Base-by-base conservation (phyloP, 2,888 invertebrate species). In the Lasiommata megera region DNA sequence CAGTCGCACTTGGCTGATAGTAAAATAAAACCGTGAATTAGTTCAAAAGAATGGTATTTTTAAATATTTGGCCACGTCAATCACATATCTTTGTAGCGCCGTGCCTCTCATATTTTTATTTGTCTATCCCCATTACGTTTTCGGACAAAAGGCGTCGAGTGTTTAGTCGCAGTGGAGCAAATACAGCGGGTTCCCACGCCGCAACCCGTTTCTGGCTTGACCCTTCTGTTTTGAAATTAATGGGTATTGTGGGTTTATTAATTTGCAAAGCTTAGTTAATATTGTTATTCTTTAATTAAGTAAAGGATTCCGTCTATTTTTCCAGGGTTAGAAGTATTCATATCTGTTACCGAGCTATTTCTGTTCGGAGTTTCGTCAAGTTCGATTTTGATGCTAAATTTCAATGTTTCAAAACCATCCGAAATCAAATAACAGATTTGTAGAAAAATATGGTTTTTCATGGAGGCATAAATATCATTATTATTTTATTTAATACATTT, bases 51-150 rank as follows among this genome's bases (percentile, higher is more conserved):
- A 31, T 11, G 12, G n/a, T 57, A 38, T 51, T 52, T 58, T 55
- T 58, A 38, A 58, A 36, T 58, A 61, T 61, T 61, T 55, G 46
- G 12, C 46, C 34, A 47, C 51, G 61, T 58, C 58, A 58, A 55
- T 38, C 53, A 61, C 23, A 43, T 28, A 59, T 55, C 55, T 63
- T 72, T 72, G 71, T 79, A 83, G 82, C 84, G 85, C 84, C 84
- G 74, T 70, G 74, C 74, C 73, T 72, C 74, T 77, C 71, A 74
- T 79, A 65, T 78, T 74, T 71, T 79, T 88, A 84, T 88, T 88
- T 89, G 78, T 79, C 81, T 83, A 83, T 88, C 74, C 87, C 88
- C 88, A 88, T 90, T 88, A 89, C 81, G 80, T 84, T 86, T 84
- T 84, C 77, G 85, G 87, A 89, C 88, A 89, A 89, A 85, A 82